These are phyloP conservation scores for Iselma pallidipennis DNA, from an alignment of 2,888 invertebrate species.

Conservation along the genomic window DNA sequence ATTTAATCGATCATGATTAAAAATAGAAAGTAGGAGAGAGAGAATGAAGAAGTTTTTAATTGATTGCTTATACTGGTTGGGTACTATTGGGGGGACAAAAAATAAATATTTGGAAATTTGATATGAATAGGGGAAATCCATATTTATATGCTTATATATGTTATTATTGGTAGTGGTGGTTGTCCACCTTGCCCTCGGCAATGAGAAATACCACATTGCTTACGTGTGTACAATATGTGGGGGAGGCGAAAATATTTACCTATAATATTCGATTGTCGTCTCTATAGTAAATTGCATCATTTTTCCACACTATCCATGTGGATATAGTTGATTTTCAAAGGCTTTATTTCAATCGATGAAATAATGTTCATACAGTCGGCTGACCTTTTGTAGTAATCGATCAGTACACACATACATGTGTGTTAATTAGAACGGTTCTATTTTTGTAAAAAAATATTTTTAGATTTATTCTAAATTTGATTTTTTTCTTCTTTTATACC, in stretches of 20 bases:
- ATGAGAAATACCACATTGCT: conserved; percentile 2
- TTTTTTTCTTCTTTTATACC: neutral
- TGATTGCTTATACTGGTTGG: too few species aligned
- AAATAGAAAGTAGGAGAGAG: neutral
- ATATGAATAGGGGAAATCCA: neutral
- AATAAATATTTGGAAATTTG: too few species aligned
- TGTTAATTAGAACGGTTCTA: neutral
- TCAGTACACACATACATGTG: neutral
- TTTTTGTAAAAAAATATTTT: neutral
- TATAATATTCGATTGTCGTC: too few species aligned
- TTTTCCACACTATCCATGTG: too few species aligned
- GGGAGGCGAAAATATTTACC: neutral
- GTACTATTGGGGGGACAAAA: too few species aligned
- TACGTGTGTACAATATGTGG: conserved; percentile 1
- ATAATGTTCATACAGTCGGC: too few species aligned
- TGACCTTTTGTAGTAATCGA: conserved; percentile 1
- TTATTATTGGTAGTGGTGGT: neutral
- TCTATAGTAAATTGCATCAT: too few species aligned
- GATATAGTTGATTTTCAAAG: too few species aligned
- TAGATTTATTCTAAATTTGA: neutral
- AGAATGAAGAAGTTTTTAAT: too few species aligned
- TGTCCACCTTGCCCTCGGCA: conserved; percentile 13
- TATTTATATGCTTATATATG: too few species aligned
- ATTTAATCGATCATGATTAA: neutral
- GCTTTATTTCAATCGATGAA: too few species aligned